Base-by-base conservation (phyloP, 2,797 vertebrate species). In the Craterocephalus amniculus region DNA sequence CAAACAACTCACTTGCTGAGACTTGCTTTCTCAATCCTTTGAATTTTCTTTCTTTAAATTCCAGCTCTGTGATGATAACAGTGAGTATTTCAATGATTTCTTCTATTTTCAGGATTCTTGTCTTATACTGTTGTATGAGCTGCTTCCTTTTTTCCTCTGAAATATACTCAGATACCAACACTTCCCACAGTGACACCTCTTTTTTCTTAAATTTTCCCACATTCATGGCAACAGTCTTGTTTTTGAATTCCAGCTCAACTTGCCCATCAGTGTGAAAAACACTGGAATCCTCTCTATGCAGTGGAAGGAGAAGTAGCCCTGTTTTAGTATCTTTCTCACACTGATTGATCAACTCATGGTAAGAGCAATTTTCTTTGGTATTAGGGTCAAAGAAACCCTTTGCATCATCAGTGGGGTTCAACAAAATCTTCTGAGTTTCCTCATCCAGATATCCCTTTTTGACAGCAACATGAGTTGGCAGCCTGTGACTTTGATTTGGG, bases 351-450 rank as follows among this genome's bases (percentile, higher is more conserved):
- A 97, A 93, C 72, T 97, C 90, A 65, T 86, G 11, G 27, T 98
- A 98, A 0, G 95, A 96, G 3, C 97, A 89, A 45, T 91, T 96
- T 90, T 96, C 95, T 0, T 97, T 95, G 0, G 95, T 97, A 76
- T 96, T 97, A 73, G 96, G 96, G 70, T 97, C 95, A 0, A 96
- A 95, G 81, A 95, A 97, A 54, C 95, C 94, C 74, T 93, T 96
- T 73, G 90, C 91, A 56, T 95, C 93, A 0, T 95, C 94, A 0
- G 24, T 71, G 5, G 91, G 87, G 76, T 93, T 93, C 7, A 87
- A 81, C 4, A 97, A 79, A 57, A 91, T 34, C 16, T 76, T 88
- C 56, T 75, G 93, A 49, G 94, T 92, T 60, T 95, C 92, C 54
- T 95, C 79, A 67, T 95, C 0, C 0, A 98, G 91, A 80, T 89